Evolutionary conservation across 2,888 invertebrate species (phyloP).

Genomic region (Galerucella nymphaeae): DNA sequence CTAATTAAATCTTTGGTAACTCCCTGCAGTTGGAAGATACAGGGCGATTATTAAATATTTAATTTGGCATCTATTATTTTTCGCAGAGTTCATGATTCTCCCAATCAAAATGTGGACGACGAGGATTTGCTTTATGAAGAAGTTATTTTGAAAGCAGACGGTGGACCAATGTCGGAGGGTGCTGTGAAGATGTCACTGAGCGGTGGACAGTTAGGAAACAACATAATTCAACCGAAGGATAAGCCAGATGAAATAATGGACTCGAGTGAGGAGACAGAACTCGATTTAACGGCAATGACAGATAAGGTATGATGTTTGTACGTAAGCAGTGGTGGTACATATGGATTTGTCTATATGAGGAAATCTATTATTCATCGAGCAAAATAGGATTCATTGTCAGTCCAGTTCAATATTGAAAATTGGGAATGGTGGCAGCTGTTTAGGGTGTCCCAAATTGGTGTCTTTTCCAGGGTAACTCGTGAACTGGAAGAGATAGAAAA

Average conservation of each 20-base stretch:
- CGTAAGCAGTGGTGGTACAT: slow-evolving; percentile 20
- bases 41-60: background rate
- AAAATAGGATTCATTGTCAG: too few relatives aligned
- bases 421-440: slow-evolving; percentile 40
- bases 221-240: slow-evolving; percentile 30
- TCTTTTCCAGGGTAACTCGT: too few relatives aligned
- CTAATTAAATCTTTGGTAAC: too few relatives aligned
- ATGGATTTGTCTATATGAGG: background rate
- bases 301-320: slow-evolving; percentile 51
- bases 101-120: slow-evolving; percentile 49
- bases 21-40: too few relatives aligned
- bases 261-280: slow-evolving; percentile 45
- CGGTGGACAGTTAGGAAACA: slow-evolving; percentile 47
- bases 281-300: slow-evolving; percentile 56
- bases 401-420: background rate
- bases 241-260: slow-evolving; percentile 38
- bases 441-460: too few relatives aligned
- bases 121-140: slow-evolving; percentile 68
- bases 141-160: slow-evolving; percentile 69
- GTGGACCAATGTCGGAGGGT: slow-evolving; percentile 38
- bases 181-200: slow-evolving; percentile 63
- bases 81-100: slow-evolving; percentile 47
- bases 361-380: background rate
- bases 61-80: background rate
- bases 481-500: too few relatives aligned